These are phyloP conservation scores for Aquatica leii DNA, from an alignment of 2,888 invertebrate genomes.

Conservation along the genomic window DNA sequence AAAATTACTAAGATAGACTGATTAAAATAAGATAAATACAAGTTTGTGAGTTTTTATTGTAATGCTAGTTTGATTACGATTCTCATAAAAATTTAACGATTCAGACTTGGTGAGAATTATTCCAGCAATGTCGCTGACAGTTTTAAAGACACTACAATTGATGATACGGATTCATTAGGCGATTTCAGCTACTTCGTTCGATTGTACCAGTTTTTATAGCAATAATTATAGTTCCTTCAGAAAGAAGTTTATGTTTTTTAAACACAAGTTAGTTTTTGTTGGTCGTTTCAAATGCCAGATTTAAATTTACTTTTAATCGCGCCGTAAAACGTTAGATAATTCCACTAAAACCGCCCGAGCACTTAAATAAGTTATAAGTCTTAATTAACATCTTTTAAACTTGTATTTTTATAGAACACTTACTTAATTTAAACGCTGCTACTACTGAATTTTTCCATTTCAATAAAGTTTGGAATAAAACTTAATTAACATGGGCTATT, in stretches of 20 bases:
- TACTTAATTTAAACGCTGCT: not conserved
- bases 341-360: no score
- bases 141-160: slow-evolving; percentile 33
- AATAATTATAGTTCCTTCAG: slow-evolving; percentile 31
- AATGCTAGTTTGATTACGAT: slow-evolving; percentile 10
- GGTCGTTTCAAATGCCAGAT: no score
- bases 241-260: no score
- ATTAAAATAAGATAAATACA: not conserved
- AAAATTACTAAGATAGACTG: no score
- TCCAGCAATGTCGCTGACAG: slow-evolving; percentile 34
- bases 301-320: no score
- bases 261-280: no score
- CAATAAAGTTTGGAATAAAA: not conserved
- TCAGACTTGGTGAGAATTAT: slow-evolving; percentile 28
- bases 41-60: not conserved
- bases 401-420: slow-evolving; percentile 1
- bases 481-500: not conserved
- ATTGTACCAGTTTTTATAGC: slow-evolving; percentile 39
- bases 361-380: not conserved
- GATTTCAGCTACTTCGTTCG: slow-evolving; percentile 34
- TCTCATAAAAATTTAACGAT: slow-evolving; percentile 23
- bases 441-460: slow-evolving; percentile 2
- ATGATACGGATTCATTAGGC: slow-evolving; percentile 38
- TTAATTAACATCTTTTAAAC: slow-evolving; percentile 9
- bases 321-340: no score